Evolutionary conservation across 2,113 vertebrate genomes (phyloP).

Genomic region (Heloderma charlesbogerti): DNA sequence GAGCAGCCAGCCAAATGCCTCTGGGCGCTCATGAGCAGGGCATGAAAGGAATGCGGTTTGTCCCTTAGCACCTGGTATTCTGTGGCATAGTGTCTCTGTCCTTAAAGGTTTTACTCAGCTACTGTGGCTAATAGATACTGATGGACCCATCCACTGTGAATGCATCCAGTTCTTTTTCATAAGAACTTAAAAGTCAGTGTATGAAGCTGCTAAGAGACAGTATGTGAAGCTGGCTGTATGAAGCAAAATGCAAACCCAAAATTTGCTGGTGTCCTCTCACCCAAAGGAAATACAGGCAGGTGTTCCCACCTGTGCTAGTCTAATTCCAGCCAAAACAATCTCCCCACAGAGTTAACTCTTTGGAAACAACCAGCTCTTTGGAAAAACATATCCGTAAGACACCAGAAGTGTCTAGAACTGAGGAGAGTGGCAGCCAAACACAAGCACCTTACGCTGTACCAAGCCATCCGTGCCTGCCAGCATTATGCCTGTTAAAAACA

Average conservation of each 20-base stretch:
- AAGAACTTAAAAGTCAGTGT: neutral
- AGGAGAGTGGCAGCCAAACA: neutral
- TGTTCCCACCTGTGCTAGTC: conserved; percentile 57
- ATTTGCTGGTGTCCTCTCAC: conserved; percentile 18
- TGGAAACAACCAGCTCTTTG: neutral
- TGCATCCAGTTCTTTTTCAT: neutral
- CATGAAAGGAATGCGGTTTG: neutral
- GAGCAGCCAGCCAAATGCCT: neutral
- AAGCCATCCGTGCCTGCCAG: neutral
- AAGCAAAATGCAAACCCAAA: neutral
- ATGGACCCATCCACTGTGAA: neutral
- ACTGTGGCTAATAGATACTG: neutral
- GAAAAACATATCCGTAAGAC: neutral
- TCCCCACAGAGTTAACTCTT: conserved; percentile 17
- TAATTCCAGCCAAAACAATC: conserved; percentile 37
- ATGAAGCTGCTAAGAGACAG: no score
- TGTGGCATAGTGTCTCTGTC: no score
- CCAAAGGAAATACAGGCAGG: conserved; percentile 47
- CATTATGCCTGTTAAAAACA: neutral
- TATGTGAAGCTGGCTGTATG: no score
- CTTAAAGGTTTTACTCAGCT: no score
- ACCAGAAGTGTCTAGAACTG: neutral
- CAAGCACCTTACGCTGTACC: neutral
- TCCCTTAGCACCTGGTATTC: neutral
- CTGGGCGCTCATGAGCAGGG: neutral